Evolutionary conservation across 2,113 vertebrate genomes (phyloP), one percentile per base, ranked within the genome.

Genomic region (Alethe castanea): DNA sequence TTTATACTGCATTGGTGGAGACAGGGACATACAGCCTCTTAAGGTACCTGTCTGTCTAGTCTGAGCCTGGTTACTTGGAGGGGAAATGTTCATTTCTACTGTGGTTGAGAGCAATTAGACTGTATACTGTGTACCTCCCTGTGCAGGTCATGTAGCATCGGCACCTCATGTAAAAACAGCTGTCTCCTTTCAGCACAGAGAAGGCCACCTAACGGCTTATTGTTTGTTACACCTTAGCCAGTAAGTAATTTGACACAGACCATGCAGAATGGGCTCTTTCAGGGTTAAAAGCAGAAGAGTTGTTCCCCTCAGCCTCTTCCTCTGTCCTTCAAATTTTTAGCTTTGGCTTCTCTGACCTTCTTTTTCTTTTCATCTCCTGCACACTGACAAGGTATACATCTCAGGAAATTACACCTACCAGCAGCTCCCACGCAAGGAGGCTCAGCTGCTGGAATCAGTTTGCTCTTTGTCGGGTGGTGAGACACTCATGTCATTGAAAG

Each of bases 401-500:
- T 96, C 76, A 87, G 93, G 95, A 97, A 97, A 97, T 96, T 94
- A 86, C 74, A 97, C 73, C 81, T 70, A 86, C 96, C 86, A 92
- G 92, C 82, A 67, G 88, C 85, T 83, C 86, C 92, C 79, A 88
- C 65, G 40, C 20, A 44, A 80, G 82, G 54, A 44, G 53, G 47
- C 82, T 90, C 82, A 64, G 83, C 91, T 7, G 2, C 72, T 19
- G 92, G 81, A 95, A 82, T 91, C 26, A 3, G 47, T 90, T 94
- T 29, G 6, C 66, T 86, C 53, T 96, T 83, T 90, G 59, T 62
- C 36, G 38, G 67, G 86, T 19, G 8, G 45, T 88, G 73, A 97
- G 91, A 91, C 40, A 56, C 60, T 95, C 31, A 56, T 82, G 91
- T 65, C 82, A 83, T 36, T 84, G 79, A 93, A 90, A 86, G 62